These are phyloP conservation scores for Silurus glanis DNA, from an alignment of 2,113 vertebrate species.

Conservation along the genomic window DNA sequence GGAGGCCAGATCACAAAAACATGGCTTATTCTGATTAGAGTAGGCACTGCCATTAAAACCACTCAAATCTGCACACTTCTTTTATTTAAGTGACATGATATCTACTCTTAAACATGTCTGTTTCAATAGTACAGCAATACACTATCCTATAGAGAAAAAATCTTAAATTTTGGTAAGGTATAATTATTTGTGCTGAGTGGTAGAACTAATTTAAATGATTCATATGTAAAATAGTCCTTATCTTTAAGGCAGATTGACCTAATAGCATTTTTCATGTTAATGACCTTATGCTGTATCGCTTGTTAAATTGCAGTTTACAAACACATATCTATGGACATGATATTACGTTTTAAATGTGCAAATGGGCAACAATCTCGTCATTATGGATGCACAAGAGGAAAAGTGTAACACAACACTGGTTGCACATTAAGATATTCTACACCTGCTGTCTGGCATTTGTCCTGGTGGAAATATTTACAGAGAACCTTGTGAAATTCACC, in stretches of 20 bases:
- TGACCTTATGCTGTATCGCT: background rate
- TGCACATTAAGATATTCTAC: conserved; percentile 5
- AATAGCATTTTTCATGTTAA: conserved; percentile 13
- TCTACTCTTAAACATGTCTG: background rate
- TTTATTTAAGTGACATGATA: conserved; percentile 2
- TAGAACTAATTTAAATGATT: background rate
- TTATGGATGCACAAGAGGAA: conserved; percentile 3
- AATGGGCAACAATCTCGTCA: conserved; percentile 1
- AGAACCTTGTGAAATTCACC: background rate
- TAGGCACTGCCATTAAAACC: conserved; percentile 24
- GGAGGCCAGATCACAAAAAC: conserved; percentile 18
- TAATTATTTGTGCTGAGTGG: conserved; percentile 30
- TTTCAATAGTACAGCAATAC: conserved; percentile 9
- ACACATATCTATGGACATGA: background rate
- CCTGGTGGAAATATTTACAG: conserved; percentile 35
- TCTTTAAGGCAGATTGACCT: background rate
- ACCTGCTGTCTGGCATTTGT: conserved; percentile 2
- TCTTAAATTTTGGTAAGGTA: conserved; percentile 11
- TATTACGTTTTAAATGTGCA: background rate
- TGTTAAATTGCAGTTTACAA: conserved; percentile 6
- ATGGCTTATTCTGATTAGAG: conserved; percentile 44
- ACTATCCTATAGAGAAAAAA: conserved; percentile 15
- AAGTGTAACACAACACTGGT: conserved; percentile 19
- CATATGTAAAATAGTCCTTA: background rate
- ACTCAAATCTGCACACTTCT: background rate